Evolutionary conservation across 2,113 vertebrate genomes (phyloP), one percentile per base, ranked within the genome.

Genomic region (Calidris pugnax): DNA sequence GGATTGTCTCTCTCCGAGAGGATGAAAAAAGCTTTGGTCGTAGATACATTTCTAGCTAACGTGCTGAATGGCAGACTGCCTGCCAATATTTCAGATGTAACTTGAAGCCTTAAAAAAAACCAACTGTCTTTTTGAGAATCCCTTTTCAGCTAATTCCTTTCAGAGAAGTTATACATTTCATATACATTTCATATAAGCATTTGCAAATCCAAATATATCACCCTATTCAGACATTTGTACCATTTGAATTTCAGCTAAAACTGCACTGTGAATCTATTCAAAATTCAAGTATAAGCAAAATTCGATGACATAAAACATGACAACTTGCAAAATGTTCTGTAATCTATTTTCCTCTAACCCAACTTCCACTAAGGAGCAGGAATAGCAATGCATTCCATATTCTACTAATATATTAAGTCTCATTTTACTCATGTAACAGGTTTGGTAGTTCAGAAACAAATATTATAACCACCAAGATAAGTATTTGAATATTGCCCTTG

Each of bases 161-260:
- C 77, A 79, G 57, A 89, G 76, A 67, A 91, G 66, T 79, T 66
- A 55, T n/a, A 78, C 39, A 72, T 77, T 81, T 80, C 78, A 84
- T 18, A 30, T 28, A 72, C 43, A 72, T 77, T 88, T 86, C 79
- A 84, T 15, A 28, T 22, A 64, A 81, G 75, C 56, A 33, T 66
- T 86, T 92, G 62, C 95, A 97, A 93, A 85, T 81, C 64, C 80
- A 90, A 90, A 93, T 62, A 56, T 60, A 81, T 81, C 80, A 72
- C 27, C 41, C 90, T 60, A 90, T 39, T 69, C 77, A 79, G 68
- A 57, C 47, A 37, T 55, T 62, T 8, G 76, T 60, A 82, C 56
- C 47, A 13, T 37, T 14, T 41, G 43, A 62, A 87, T 72, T 78
- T 48, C 88, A 90, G 53, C 73, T 92, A 90, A 81, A 93, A 68